Evolutionary conservation across 2,113 vertebrate species (phyloP), one percentile per base, ranked within the genome.

Genomic region (Eupsittula cactorum): DNA sequence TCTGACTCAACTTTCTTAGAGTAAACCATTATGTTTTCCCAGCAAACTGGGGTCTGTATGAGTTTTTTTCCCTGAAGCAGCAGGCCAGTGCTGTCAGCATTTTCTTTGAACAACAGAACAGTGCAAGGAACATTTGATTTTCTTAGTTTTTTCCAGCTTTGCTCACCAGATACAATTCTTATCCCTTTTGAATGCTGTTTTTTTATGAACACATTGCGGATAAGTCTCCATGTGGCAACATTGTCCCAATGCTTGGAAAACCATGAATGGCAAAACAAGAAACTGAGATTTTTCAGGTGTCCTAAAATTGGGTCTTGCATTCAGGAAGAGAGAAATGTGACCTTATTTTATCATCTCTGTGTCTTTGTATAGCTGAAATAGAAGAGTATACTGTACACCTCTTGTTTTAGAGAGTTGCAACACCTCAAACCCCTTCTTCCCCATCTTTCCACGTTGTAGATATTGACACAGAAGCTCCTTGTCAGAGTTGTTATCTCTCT

Each of bases 401-500:
- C 35, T 65, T 60, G 19, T 9, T 78, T 62, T 39, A 67, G 46
- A 33, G 28, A 55, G 71, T 82, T 82, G 37, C 10, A 46, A 44
- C 33, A 52, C 19, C 29, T 59, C 35, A 44, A 33, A 6, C 12
- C 12, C 41, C 23, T 75, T 29, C 19, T 50, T 41, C 18, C 20
- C 64, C 18, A 12, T 24, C 68, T 83, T 71, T n/a, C 14, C 33
- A 5, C 17, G 0, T 16, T 69, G 63, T 13, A 63, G 7, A 2
- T n/a, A 28, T 15, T 41, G 69, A 33, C 53, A 29, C 19, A 53
- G 46, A 29, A n/a, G 33, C 13, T 52, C 57, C 60, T 57, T 73
- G 21, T 52, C 0, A 0, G 21, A 24, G 10, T 0, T 37, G 7
- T 41, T 67, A 6, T 57, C 60, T 59, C 49, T 33, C 5, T 47